Evolutionary conservation across 2,797 vertebrate species (phyloP), one percentile per base, ranked within the genome.

Genomic region (Urosaurus nigricauda): DNA sequence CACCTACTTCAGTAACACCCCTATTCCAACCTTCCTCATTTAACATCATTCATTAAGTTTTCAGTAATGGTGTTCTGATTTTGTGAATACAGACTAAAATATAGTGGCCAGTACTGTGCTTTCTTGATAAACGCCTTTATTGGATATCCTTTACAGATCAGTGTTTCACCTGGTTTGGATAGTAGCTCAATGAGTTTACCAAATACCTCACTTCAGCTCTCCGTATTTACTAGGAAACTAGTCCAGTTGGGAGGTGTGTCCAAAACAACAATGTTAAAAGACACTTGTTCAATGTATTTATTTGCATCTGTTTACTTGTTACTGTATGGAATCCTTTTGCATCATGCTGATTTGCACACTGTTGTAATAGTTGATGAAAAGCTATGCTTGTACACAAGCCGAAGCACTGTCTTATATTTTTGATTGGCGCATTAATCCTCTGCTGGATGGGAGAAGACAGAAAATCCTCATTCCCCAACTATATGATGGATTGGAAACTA

Each of bases 1-100:
- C 90, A 92, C 2, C 87, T 89, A 74, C 58, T 87, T 56, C 90
- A 92, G 68, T 73, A 70, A 87, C 29, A 71, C 12, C 53, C 17
- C 12, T 40, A 74, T 37, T 80, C 32, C 65, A 43, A 12, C 29
- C 5, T 75, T 32, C 40, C 26, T 26, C 53, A 68, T 83, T 89
- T 85, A 73, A 63, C 24, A 16, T 58, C 35, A 32, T 40, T 79
- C 14, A 79, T 16, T 79, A 40, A 73, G 71, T 73, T 75, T 13
- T 77, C 12, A 47, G 16, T 73, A 80, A 51, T 58, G 65, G 26
- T 65, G 24, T 24, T 43, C 51, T 79, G 47, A 11, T 63, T 47
- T 73, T 83, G 29, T 47, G 56, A 63, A 73, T 32, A 70, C 14
- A 51, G 37, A 35, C 32, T 86, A 79, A 37, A 70, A 68, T 7